Evolutionary conservation across 2,113 vertebrate species (phyloP), one percentile per base, ranked within the genome.

Genomic region (Periophthalmus modestus): DNA sequence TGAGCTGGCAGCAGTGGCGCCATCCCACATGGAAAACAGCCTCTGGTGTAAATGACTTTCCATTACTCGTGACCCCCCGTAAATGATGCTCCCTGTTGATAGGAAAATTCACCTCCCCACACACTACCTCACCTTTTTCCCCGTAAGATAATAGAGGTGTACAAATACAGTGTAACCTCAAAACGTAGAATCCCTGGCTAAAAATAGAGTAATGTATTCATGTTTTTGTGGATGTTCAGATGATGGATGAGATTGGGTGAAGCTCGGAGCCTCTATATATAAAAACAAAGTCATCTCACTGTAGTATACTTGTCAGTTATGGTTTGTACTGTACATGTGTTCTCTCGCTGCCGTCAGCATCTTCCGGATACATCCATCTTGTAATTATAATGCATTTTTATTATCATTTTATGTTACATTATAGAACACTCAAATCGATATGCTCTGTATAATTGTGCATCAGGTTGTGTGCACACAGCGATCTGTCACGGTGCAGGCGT

Each of bases 21-120:
- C 67, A 66, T 54, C 76, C 73, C 34, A 75, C 84, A 82, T 88
- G 90, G 92, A 67, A 93, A 91, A 88, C 80, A 87, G 88, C 90
- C 91, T 72, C 78, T 43, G 88, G 89, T 90, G 83, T 89, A 88
- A 92, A 91, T 82, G 78, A 87, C 86, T 92, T 92, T 91, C 86
- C 85, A 92, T 91, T 92, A 87, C 86, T 86, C 84, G 80, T 88
- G 87, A 91, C 88, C 86, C 77, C 77, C 87, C 71, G 74, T 82
- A 80, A 83, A 84, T 79, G 68, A 71, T 28, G n/a, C 72, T 87
- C 78, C 80, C 82, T 68, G 74, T 79, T 88, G 84, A 82, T 85
- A 82, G 82, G 79, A 78, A 83, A 83, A 89, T 87, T 82, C 11
- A 24, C 78, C 73, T 61, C 77, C 80, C 88, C 80, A 68, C 75